Base-by-base conservation (phyloP, 2,888 invertebrate species). In the Drosophila parthenogenetica region DNA sequence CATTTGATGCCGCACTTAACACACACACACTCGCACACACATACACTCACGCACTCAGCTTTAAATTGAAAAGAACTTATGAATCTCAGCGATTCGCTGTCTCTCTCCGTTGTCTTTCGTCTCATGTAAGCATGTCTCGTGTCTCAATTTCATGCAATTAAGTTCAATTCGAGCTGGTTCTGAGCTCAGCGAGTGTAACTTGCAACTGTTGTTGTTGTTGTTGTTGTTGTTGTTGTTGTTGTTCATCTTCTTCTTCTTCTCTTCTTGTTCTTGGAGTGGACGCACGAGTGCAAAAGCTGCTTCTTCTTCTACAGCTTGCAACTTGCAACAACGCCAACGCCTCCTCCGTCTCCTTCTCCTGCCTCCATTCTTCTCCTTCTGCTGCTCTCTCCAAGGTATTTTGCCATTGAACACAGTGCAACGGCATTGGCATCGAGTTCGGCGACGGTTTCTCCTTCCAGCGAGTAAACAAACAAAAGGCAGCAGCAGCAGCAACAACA, bases 71-170 rank as follows among this genome's bases (percentile, higher is more conserved):
- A 70, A 73, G 68, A 42, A 22, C 22, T 22, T 5, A 63, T 72
- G 74, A 75, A 75, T 75, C 74, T 77, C 72, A 45, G 72, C 53
- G 48, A 48, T 42, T 32, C 43, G 40, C 22, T 32, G 17, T 37
- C 55, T 51, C 48, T 50, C 29, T 46, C 42, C 7, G 8, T 13
- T 14, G 29, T 32, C 29, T 19, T 32, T 3, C 45, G 50, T 49
- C 55, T 68, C 53, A 45, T 62, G 59, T 63, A 63, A 62, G 51
- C 66, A 71, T 64, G 77, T 68, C 75, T 75, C 68, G 73, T 72
- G 75, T 76, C 77, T 87, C 78, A 75, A 86, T 88, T 86, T 85
- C 83, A 80, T 86, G 85, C 90, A 89, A 89, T 89, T 90, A 90
- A 88, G 81, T 80, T 88, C 85, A 89, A 89, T 90, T 89, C 78